Conservation (phyloP, 2,113 vertebrate species). For the Pollachius pollachius region DNA sequence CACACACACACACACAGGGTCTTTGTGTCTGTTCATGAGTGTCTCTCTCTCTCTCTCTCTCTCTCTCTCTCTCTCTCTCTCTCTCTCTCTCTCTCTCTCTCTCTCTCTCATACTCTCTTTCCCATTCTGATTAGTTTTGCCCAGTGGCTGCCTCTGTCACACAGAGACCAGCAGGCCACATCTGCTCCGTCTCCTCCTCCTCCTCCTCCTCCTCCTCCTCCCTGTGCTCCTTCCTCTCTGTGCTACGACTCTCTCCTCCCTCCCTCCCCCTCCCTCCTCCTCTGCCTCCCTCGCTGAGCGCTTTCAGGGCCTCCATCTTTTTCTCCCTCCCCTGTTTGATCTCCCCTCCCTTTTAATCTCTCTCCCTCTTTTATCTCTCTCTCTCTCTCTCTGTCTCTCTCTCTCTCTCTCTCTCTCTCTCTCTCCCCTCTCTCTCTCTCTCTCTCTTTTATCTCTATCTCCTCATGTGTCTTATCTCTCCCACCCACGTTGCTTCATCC, state of each 20-base stretch:
- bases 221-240: neutral
- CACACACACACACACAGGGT: neutral
- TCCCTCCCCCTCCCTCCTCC: too few species aligned
- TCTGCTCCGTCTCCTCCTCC: slow-evolving; percentile 20
- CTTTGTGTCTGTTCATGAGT: slow-evolving; percentile 1
- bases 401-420: neutral
- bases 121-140: slow-evolving; percentile 39
- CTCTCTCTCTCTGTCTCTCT: neutral
- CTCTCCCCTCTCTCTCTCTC: neutral
- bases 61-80: slow-evolving; percentile 17
- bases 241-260: neutral
- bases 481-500: neutral
- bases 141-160: slow-evolving; percentile 44
- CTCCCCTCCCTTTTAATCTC: neutral
- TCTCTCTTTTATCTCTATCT: neutral
- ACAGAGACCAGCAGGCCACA: slow-evolving; percentile 31
- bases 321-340: too few species aligned
- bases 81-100: slow-evolving; percentile 27
- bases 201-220: neutral
- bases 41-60: slow-evolving; percentile 6
- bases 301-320: neutral
- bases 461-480: neutral
- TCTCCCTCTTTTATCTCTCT: neutral
- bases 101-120: slow-evolving; percentile 44
- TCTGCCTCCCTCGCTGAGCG: too few species aligned